Conservation (phyloP, 2,888 invertebrate species). For the Amiota mariae region DNA sequence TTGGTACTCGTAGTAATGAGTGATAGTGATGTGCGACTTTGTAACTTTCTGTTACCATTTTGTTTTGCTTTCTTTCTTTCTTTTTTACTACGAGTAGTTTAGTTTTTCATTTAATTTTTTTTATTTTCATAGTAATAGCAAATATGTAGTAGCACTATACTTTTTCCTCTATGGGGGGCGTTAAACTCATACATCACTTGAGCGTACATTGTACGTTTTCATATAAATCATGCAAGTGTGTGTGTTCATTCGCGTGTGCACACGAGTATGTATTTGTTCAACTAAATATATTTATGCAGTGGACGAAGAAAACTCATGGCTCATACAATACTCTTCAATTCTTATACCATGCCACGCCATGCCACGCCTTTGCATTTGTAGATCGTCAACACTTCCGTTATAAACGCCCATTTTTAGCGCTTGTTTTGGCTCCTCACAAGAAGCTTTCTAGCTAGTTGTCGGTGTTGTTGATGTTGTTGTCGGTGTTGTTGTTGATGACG, state of each 20-base stretch:
- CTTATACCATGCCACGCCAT: neutral
- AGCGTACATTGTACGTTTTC: slow-evolving; percentile 50
- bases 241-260: slow-evolving; percentile 15
- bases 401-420: slow-evolving; percentile 42
- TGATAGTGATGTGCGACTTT: neutral
- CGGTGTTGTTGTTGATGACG: slow-evolving; percentile 31
- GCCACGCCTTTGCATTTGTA: slow-evolving; percentile 1
- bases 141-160: too few species aligned
- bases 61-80: neutral
- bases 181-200: slow-evolving; percentile 70
- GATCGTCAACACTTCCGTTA: slow-evolving; percentile 47
- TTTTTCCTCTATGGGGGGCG: slow-evolving; percentile 62
- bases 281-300: slow-evolving; percentile 27
- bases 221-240: slow-evolving; percentile 30
- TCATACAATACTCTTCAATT: neutral
- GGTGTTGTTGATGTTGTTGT: slow-evolving; percentile 44
- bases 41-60: neutral
- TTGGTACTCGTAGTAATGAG: neutral
- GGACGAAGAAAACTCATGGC: neutral
- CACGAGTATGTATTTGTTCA: neutral
- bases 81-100: slow-evolving; percentile 2
- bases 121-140: too few species aligned
- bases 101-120: neutral
- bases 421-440: slow-evolving; percentile 1
- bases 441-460: slow-evolving; percentile 1